Evolutionary conservation across 2,113 vertebrate species (phyloP), one percentile per base, ranked within the genome.

Genomic region (Oncorhynchus kisutch): DNA sequence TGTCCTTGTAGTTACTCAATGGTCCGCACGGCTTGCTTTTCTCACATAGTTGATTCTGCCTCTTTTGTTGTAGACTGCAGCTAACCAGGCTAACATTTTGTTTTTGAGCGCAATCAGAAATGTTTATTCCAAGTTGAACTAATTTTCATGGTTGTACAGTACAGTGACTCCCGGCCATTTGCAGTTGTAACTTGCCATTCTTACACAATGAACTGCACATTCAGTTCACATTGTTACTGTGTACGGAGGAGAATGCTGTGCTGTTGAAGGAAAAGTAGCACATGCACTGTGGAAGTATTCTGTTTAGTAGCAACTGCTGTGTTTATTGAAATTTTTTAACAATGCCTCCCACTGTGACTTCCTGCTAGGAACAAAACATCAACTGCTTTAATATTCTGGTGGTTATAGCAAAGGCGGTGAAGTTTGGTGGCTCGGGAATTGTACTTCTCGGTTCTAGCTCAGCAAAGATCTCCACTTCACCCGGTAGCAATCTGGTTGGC

Each of bases 361-460:
- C 65, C 13, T 34, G 70, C 60, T 24, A 22, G 1, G 2, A 11
- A 20, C 49, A 45, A 39, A 73, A 49, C 34, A 67, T 48, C 39
- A 49, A n/a, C 31, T 73, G 20, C 22, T 81, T 77, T 82, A 79
- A 81, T 71, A 81, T 77, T 81, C 72, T 31, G 78, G 78, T 65
- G 73, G 71, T 45, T 0, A 54, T 54, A n/a, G 68, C 62, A 13
- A 54, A 77, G n/a, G 8, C 22, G 3, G 25, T 8, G 25, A 5
- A 18, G 24, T 27, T 66, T 67, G 65, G 65, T 25, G 65, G 65
- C 25, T 27, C 3, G 3, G 12, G 22, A 27, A 67, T 29, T 45
- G 39, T 45, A 45, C 9, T 45, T 39, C 39, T 66, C 64, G 24
- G 60, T 3, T 3, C 22, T 24, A 64, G 6, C 60, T 66, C 64